Evolutionary conservation across 1,140 invertebrate genomes (phyloP).

Genomic region (Brachionus calyciflorus): DNA sequence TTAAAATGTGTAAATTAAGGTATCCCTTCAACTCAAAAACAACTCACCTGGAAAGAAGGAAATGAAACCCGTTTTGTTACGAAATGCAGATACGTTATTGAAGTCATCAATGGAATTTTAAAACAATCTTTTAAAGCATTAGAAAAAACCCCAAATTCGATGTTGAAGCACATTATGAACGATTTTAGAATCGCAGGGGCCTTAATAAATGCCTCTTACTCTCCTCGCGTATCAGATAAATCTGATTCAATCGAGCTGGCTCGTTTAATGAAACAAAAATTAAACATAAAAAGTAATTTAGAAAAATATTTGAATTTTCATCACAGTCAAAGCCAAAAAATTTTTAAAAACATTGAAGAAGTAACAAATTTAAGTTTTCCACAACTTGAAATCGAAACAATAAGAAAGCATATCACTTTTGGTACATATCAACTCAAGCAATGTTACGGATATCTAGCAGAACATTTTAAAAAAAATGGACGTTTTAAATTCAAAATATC

Average conservation of each 20-base stretch:
- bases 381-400: neutral
- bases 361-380: neutral
- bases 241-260: neutral
- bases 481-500: neutral
- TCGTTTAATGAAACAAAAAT: neutral
- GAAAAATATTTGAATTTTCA: conserved; percentile 9
- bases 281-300: neutral
- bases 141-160: too few species aligned
- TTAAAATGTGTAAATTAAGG: too few species aligned
- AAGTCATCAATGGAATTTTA: too few species aligned
- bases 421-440: conserved; percentile 10
- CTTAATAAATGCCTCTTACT: neutral
- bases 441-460: neutral
- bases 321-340: neutral
- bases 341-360: neutral
- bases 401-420: neutral
- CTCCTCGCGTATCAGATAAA: neutral
- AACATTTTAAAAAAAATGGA: conserved; percentile 11
- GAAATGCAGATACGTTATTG: too few species aligned
- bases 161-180: too few species aligned
- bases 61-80: too few species aligned
- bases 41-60: too few species aligned
- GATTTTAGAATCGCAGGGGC: neutral
- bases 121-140: too few species aligned
- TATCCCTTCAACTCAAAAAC: too few species aligned